Base-by-base conservation (phyloP, 2,113 vertebrate species). In the Galemys pyrenaicus region DNA sequence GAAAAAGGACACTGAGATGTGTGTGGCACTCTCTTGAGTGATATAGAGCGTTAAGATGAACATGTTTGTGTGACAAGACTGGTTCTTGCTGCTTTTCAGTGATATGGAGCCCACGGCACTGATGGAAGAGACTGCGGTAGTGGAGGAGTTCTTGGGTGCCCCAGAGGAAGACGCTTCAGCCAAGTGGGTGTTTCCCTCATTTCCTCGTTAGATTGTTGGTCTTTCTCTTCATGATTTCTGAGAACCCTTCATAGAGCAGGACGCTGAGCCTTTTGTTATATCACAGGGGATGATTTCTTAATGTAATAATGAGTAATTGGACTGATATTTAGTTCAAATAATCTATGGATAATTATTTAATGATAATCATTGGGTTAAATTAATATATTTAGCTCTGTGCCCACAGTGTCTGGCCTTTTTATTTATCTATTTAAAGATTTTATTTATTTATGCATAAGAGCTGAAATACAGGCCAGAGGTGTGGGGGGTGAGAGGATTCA, bases 151-250 rank as follows among this genome's bases (percentile, higher is more conserved):
- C 49, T 96, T 94, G 62, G 97, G 93, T 2, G 4, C 82, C 26
- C 93, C 75, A 20, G 98, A 98, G 73, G 97, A 96, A 73, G 97
- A 98, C 1, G 92, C 96, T 84, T 98, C 98, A 49, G 98, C 97
- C 95, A 98, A 94, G 99, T 99, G 97, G 71, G 89, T 87, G 49
- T 82, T 84, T 82, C n/a, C 28, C 87, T 91, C 35, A 9, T 46
- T 89, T 86, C 9, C 17, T 44, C 49, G 30, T 24, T 51, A 78
- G 17, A 15, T 65, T 68, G 7, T 58, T 67, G 74, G 32, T 41
- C 39, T 35, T 92, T 78, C 46, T 70, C 60, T 39, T 81, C 54
- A 46, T 0, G 10, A 51, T 89, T 87, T 84, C 58, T 92, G n/a
- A 74, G 39, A 30, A 22, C 13, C 26, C 67, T 70, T 94, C 60